These are phyloP conservation scores for Puntigrus tetrazona DNA, from an alignment of 2,113 vertebrate species.

Conservation along the genomic window DNA sequence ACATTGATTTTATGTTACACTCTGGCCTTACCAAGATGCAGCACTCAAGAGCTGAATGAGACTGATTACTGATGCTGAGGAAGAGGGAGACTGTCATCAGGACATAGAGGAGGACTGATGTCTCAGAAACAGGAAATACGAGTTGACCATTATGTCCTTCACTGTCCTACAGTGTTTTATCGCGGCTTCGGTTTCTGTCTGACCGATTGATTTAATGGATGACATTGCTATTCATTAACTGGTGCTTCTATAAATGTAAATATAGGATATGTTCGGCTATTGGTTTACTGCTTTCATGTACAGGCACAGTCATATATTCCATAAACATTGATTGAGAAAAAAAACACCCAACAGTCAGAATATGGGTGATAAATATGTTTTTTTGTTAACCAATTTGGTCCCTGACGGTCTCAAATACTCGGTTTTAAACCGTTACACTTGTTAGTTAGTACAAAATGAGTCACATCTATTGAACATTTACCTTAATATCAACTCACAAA, in stretches of 20 bases:
- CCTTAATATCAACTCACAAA: not conserved
- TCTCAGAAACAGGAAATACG: conserved; percentile 73
- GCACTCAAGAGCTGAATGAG: conserved; percentile 71
- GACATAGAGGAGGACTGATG: conserved; percentile 54
- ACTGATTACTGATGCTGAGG: conserved; percentile 60
- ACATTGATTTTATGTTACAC: conserved; percentile 81
- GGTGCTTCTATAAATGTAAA: not conserved
- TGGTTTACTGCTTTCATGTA: not conserved
- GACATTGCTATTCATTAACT: not conserved
- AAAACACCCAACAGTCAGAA: not conserved
- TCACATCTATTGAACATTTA: not conserved
- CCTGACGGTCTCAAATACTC: not conserved
- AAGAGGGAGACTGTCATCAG: conserved; percentile 79
- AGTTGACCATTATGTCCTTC: conserved; percentile 75
- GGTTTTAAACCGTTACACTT: not conserved
- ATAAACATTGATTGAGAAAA: conserved; percentile 2
- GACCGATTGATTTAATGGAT: not conserved
- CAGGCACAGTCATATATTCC: not conserved
- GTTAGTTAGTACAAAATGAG: not conserved
- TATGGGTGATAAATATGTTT: not conserved
- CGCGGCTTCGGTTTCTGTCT: not conserved
- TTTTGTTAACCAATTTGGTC: not conserved
- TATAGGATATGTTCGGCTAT: not conserved
- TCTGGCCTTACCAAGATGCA: conserved; percentile 68
- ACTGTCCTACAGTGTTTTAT: conserved; percentile 73